Evolutionary conservation across 2,888 invertebrate species (phyloP).

Genomic region (Agriopis aurantiaria): DNA sequence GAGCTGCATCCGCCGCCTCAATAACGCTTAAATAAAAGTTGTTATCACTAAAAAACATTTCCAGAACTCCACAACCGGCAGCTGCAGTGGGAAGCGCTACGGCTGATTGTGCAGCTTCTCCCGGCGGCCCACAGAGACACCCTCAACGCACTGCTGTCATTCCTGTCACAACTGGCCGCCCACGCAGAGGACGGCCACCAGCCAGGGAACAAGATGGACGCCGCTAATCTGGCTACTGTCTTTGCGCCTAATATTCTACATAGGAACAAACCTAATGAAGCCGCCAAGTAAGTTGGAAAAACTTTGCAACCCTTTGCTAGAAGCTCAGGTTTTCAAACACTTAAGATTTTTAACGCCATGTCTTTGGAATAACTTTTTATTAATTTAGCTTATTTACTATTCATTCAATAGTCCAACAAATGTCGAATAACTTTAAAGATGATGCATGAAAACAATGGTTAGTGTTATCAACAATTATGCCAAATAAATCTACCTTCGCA

Average conservation of each 20-base stretch:
- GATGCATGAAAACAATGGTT: too few species aligned
- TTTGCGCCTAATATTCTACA: conserved; percentile 98
- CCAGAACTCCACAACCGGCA: conserved; percentile 93
- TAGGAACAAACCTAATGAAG: conserved; percentile 88
- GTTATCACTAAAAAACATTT: conserved; percentile 37
- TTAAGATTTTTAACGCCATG: too few species aligned
- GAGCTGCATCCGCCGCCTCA: too few species aligned
- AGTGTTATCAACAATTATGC: too few species aligned
- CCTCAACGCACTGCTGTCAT: conserved; percentile 92
- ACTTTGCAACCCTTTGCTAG: neutral
- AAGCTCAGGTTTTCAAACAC: too few species aligned
- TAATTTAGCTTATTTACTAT: too few species aligned
- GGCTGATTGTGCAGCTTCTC: conserved; percentile 93
- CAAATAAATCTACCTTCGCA: too few species aligned
- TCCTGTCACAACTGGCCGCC: conserved; percentile 92
- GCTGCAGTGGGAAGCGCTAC: conserved; percentile 93
- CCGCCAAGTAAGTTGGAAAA: conserved; percentile 67
- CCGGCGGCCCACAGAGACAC: conserved; percentile 96
- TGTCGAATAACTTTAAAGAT: too few species aligned
- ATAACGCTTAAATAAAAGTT: neutral
- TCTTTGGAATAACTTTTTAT: too few species aligned
- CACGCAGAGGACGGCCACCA: conserved; percentile 89
- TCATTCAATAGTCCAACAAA: too few species aligned
- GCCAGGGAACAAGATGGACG: conserved; percentile 97
- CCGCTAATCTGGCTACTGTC: conserved; percentile 95